A percentile compares a stretch with the other conserved stretches of the same genome.
These are phyloP conservation scores for Erpobdella octoculata DNA, from an alignment of 2,888 invertebrate genomes.

Conservation along the genomic window DNA sequence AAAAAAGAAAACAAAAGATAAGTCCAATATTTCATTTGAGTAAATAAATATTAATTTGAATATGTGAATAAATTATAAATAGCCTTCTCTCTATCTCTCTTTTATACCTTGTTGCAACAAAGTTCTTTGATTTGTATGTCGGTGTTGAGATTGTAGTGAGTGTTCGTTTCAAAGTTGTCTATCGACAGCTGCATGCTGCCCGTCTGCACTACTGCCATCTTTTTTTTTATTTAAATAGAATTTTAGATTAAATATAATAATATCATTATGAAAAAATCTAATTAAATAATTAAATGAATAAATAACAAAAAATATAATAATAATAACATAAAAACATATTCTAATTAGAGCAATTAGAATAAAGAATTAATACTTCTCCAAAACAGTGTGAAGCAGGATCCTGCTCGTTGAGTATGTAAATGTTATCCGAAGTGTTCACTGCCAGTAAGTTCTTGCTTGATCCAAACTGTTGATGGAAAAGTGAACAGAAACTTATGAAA, in stretches of 20 bases:
- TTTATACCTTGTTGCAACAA: constrained; percentile 62
- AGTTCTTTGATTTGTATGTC: constrained; percentile 64
- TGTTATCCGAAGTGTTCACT: constrained; percentile 58
- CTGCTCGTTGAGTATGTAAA: constrained; percentile 80
- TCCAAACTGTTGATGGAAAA: no score
- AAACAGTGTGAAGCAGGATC: constrained; percentile 71
- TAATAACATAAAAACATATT: neutral
- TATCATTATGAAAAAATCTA: neutral
- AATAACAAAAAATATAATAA: neutral
- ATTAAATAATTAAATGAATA: neutral
- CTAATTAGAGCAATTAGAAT: neutral
- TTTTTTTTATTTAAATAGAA: constrained; percentile 31
- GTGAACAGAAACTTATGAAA: constrained; percentile 8
- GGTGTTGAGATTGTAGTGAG: constrained; percentile 55
- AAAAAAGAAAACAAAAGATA: no score
- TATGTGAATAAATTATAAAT: no score
- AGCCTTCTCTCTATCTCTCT: no score
- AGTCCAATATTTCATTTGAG: neutral
- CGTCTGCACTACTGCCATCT: constrained; percentile 73
- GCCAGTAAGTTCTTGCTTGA: constrained; percentile 51
- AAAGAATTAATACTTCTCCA: constrained; percentile 16
- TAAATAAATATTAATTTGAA: neutral
- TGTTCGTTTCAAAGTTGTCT: constrained; percentile 54
- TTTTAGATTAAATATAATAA: neutral
- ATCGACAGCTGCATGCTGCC: constrained; percentile 70